Percentiles rank a stretch among this genome's conserved stretches.
These are phyloP conservation scores for Lamellibrachia luymesi DNA, from an alignment of 1,140 invertebrate genomes.

Conservation along the genomic window DNA sequence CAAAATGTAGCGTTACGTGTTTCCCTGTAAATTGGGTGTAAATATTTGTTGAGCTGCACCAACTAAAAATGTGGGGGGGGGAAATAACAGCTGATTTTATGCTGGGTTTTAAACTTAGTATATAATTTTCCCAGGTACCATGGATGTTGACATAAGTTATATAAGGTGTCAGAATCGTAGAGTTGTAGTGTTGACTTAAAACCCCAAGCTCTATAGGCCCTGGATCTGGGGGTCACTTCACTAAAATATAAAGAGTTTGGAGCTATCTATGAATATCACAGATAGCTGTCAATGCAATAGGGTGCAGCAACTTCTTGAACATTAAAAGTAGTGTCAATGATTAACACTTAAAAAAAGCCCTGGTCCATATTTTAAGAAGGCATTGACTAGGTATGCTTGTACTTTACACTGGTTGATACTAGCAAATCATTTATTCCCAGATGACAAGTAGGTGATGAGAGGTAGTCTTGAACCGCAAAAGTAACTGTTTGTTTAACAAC, in stretches of 20 bases:
- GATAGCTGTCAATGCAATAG: not conserved
- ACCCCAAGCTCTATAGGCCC: not conserved
- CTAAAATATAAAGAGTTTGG: not conserved
- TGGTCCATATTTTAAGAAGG: not conserved
- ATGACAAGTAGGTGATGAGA: not conserved
- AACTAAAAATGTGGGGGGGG: too few relatives aligned
- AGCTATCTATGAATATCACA: not conserved
- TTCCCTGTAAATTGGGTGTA: too few relatives aligned
- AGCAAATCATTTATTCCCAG: not conserved
- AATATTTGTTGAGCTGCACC: too few relatives aligned
- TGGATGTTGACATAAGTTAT: too few relatives aligned
- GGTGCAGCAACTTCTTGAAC: not conserved
- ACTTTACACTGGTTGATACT: not conserved
- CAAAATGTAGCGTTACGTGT: too few relatives aligned
- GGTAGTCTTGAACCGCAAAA: not conserved
- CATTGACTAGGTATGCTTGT: not conserved
- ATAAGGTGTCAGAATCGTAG: too few relatives aligned
- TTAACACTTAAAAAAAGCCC: not conserved
- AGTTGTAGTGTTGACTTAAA: not conserved
- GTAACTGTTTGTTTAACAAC: not conserved
- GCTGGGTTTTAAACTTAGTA: too few relatives aligned
- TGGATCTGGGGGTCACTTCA: not conserved
- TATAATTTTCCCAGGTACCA: too few relatives aligned
- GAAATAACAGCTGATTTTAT: too few relatives aligned
- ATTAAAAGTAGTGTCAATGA: not conserved